Base-by-base conservation (phyloP, 2,113 vertebrate genomes). In the Urocitellus parryii region DNA sequence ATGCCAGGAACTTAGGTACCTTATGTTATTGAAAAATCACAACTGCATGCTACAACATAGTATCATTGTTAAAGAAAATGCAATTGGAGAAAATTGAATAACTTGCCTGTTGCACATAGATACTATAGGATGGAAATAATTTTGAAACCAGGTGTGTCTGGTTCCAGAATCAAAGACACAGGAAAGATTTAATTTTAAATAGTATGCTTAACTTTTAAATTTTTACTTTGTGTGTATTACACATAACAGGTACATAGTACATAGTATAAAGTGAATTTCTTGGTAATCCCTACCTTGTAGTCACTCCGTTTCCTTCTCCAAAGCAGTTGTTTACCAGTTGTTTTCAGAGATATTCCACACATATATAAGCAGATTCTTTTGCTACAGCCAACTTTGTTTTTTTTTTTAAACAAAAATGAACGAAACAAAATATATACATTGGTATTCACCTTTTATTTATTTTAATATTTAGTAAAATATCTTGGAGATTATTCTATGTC, bases 171-270 rank as follows among this genome's bases (percentile, higher is more conserved):
- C 45, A 56, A 68, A 92, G 72, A 63, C 29, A 65, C 24, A 78
- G 89, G 72, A 73, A 80, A 42, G n/a, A 74, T 22, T 88, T 92
- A n/a, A 78, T 84, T 84, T 63, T 78, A 83, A 88, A 61, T 76
- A 25, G 53, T 70, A 77, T 77, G n/a, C 83, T 34, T 39, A 76
- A 20, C 51, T 63, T 18, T 56, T 5, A 56, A 56, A 22, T 63
- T 7, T 94, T 81, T 27, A 78, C 83, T 68, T 77, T 70, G 27
- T 77, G 32, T 82, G 4, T 39, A n/a, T 77, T 68, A 39, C 48
- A 67, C 32, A 76, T 56, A 95, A 27, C 39, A 95, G 34, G 45
- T 70, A 83, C 10, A 72, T 58, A 24, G 5, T 45, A 48, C 58
- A 88, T 82, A 61, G 10, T 48, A 76, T 48, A 68, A 51, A 25